These are phyloP conservation scores for Pomacea canaliculata DNA, from an alignment of 2,888 invertebrate species.

Conservation along the genomic window DNA sequence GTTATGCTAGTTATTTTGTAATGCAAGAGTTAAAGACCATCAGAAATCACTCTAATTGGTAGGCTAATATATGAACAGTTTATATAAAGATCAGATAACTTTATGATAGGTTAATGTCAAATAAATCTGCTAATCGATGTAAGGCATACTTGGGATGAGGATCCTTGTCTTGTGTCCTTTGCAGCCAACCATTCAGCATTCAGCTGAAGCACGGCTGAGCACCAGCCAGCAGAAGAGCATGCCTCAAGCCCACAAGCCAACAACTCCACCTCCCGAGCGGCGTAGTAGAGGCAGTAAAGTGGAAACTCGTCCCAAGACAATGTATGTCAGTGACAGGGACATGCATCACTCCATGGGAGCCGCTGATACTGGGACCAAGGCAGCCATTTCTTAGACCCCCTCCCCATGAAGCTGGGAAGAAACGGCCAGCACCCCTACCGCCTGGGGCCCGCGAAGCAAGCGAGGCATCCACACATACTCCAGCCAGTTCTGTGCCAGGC, in stretches of 20 bases:
- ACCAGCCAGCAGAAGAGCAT: too few species aligned
- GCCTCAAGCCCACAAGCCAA: slow-evolving; percentile 2
- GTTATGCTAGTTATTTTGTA: too few species aligned
- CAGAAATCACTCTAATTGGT: too few species aligned
- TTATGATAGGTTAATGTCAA: too few species aligned
- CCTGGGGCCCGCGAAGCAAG: slow-evolving; percentile 40
- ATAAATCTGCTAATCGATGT: too few species aligned
- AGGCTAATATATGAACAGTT: too few species aligned
- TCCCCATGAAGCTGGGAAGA: slow-evolving; percentile 51
- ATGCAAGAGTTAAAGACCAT: too few species aligned
- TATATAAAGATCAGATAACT: too few species aligned
- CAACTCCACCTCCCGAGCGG: slow-evolving; percentile 24
- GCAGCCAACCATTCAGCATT: too few species aligned
- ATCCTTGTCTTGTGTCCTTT: too few species aligned
- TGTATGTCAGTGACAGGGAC: slow-evolving; percentile 32
- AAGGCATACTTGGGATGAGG: too few species aligned
- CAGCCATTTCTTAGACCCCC: slow-evolving; percentile 10
- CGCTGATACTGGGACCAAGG: background rate
- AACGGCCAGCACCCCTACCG: slow-evolving; percentile 68
- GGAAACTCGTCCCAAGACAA: slow-evolving; percentile 41
- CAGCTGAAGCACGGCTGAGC: too few species aligned
- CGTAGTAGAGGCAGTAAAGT: slow-evolving; percentile 2
- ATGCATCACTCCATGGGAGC: background rate
- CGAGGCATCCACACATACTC: background rate
- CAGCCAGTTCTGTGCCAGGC: background rate